Base-by-base conservation (phyloP, 2,797 vertebrate genomes). In the Melopsittacus undulatus region DNA sequence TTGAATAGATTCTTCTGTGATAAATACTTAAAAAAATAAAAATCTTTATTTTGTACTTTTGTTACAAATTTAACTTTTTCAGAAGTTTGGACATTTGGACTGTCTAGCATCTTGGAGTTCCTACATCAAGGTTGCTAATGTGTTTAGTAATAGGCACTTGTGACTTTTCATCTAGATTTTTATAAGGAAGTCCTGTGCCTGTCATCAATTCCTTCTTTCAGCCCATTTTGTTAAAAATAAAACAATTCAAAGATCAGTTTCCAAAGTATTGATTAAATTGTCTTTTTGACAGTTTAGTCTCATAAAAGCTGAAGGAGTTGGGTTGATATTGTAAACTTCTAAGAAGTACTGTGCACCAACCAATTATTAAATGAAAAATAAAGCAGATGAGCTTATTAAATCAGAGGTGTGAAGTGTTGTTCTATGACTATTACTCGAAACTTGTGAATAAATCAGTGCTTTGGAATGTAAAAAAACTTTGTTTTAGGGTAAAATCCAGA, bases 371-470 rank as follows among this genome's bases (percentile, higher is more conserved):
- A 90, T 68, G 1, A 92, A 88, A 83, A 94, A 79, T 89, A 72
- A 86, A 87, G 40, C 40, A 95, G 92, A 94, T 94, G 95, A 94
- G 56, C 75, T 80, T 83, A 82, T 95, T 78, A 82, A 96, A 64
- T 84, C 46, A 77, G 87, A 95, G 80, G 87, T 94, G 94, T 95
- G 84, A 96, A 95, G 74, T 88, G 66, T 81, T 91, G 67, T 59
- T 83, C 78, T 92, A 69, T 87, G 90, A 92, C 74, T 94, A 49
- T 88, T 94, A 73, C 84, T 96, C 72, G 52, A 95, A 96, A 95
- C 76, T 91, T 94, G 92, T 89, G 94, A 97, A 95, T 94, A 96
- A 97, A 97, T 97, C 92, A 96, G 93, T 95, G 62, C 90, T 88
- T 91, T 96, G 94, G 93, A 95, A 97, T 97, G 94, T 93, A 86